These are phyloP conservation scores for Pogonognathellus flavescens DNA, from an alignment of 1,140 invertebrate genomes.

Conservation along the genomic window DNA sequence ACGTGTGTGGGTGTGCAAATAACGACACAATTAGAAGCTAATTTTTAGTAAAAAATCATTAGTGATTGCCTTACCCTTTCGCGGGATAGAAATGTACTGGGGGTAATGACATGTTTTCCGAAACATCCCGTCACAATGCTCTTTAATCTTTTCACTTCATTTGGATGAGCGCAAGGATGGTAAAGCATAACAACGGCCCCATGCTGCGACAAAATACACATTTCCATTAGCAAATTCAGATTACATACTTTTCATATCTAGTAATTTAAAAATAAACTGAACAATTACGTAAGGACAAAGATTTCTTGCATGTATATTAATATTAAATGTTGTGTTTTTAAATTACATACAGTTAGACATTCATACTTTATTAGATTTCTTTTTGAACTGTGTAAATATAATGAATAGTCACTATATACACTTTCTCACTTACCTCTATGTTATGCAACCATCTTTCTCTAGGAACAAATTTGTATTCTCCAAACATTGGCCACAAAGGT, in stretches of 20 bases:
- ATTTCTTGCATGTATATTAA: too few species aligned
- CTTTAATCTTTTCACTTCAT: conserved; percentile 77
- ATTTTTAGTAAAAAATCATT: not conserved
- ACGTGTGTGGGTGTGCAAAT: too few species aligned
- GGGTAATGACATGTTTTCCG: conserved; percentile 85
- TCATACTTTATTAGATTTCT: too few species aligned
- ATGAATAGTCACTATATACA: too few species aligned
- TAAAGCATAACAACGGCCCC: conserved; percentile 88
- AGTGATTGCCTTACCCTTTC: conserved; percentile 74
- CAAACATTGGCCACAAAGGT: conserved; percentile 85
- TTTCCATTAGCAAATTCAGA: too few species aligned
- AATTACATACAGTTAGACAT: too few species aligned
- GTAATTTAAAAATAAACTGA: too few species aligned
- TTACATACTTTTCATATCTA: too few species aligned
- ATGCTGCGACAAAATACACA: conserved; percentile 73
- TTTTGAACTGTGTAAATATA: too few species aligned
- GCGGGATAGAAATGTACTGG: conserved; percentile 76
- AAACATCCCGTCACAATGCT: conserved; percentile 79
- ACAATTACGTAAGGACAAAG: too few species aligned
- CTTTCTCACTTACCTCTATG: conserved; percentile 76
- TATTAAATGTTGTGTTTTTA: too few species aligned
- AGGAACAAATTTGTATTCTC: conserved; percentile 86
- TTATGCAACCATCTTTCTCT: conserved; percentile 87
- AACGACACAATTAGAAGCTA: too few species aligned
- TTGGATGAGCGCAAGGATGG: conserved; percentile 85